Evolutionary conservation across 2,113 vertebrate species (phyloP).

Genomic region (human): GRCh38 chr12:50416001-50416500

Average conservation of each 20-base stretch:
- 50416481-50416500: no score
- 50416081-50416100: neutral
- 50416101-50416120: neutral
- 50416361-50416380: no score
- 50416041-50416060: neutral
- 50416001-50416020: neutral
- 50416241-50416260: neutral
- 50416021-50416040: neutral
- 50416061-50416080: neutral
- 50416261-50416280: neutral
- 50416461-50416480: no score
- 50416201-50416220: neutral
- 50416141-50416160: neutral
- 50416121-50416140: neutral
- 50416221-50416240: neutral
- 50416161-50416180: neutral
- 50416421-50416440: no score
- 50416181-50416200: neutral
- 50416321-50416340: neutral
- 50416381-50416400: no score
- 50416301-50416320: constrained; percentile 23
- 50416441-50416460: no score
- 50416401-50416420: no score
- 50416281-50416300: neutral
- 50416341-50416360: neutral